phyloP scores from a whole-genome alignment of 2,797 vertebrate genomes.

The Oceanodroma leucorhoa region DNA sequence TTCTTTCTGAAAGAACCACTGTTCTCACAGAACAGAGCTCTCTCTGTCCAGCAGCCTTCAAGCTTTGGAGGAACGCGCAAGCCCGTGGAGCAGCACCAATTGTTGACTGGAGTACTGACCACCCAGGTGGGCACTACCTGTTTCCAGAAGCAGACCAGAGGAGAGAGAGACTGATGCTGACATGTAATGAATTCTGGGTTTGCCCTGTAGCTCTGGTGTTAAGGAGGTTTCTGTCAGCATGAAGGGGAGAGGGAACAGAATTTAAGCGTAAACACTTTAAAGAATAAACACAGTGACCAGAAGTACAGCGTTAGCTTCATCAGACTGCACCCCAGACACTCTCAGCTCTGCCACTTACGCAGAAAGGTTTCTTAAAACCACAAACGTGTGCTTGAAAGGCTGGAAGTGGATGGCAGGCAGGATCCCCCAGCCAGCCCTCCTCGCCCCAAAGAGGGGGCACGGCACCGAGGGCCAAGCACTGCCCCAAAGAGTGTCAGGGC shows the following conservation, averaged over 20 bases:
- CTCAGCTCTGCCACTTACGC: background rate
- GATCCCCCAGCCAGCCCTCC: background rate
- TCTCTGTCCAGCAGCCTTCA: background rate
- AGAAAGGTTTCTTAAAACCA: background rate
- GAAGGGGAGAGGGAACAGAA: background rate
- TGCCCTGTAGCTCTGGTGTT: background rate
- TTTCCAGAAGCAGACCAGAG: background rate
- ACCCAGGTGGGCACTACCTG: background rate
- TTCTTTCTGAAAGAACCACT: background rate
- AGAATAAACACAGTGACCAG: background rate
- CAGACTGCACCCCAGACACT: fast-evolving
- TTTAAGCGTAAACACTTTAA: background rate
- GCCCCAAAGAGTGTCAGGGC: fast-evolving
- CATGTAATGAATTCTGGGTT: background rate
- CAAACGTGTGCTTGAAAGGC: background rate
- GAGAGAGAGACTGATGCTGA: background rate
- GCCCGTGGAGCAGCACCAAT: background rate
- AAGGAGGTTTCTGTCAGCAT: background rate
- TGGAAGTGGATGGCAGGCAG: background rate
- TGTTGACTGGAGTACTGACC: background rate
- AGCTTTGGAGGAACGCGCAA: background rate
- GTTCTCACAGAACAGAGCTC: background rate
- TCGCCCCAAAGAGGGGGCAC: fast-evolving
- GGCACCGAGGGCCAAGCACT: background rate
- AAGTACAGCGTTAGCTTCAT: background rate